These are phyloP conservation scores for Chrysomela aeneicollis DNA, from an alignment of 2,888 invertebrate species.

Conservation along the genomic window DNA sequence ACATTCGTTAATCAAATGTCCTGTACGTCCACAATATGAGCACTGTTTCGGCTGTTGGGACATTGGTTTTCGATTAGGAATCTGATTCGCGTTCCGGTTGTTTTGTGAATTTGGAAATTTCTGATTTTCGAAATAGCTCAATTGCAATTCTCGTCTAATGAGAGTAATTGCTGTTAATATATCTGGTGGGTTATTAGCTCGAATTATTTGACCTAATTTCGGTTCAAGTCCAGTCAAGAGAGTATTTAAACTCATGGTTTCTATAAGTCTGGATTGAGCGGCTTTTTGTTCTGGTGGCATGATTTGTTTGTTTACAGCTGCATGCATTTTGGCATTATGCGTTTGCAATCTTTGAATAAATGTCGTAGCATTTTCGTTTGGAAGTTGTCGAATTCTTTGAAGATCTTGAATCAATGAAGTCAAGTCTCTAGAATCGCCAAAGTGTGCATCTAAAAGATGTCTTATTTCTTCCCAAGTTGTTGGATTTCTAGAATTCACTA, in stretches of 20 bases:
- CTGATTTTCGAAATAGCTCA: not conserved
- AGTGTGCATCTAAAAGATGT: conserved; percentile 21
- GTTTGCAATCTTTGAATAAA: conserved; percentile 23
- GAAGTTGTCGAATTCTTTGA: conserved; percentile 12
- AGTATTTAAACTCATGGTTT: conserved; percentile 20
- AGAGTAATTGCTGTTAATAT: not conserved
- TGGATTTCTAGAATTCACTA: conserved; percentile 28
- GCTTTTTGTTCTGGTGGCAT: conserved; percentile 14
- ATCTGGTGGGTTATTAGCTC: conserved; percentile 11
- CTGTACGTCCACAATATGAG: too few species aligned
- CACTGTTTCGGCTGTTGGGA: too few species aligned
- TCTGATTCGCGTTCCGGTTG: too few species aligned
- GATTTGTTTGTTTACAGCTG: conserved; percentile 8
- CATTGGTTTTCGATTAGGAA: too few species aligned
- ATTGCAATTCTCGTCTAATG: not conserved
- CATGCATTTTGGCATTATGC: conserved; percentile 25
- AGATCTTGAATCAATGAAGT: conserved; percentile 7
- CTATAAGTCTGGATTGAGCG: conserved; percentile 19
- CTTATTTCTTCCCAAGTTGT: conserved; percentile 17
- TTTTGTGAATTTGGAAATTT: too few species aligned
- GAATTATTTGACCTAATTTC: conserved; percentile 21
- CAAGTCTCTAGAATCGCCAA: conserved; percentile 15
- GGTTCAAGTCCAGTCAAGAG: conserved; percentile 28
- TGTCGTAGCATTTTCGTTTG: conserved; percentile 17
- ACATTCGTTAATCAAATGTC: too few species aligned